These are phyloP conservation scores for Cyphomyrus plagiostoma DNA, from an alignment of 2,113 vertebrate species.

Conservation along the genomic window DNA sequence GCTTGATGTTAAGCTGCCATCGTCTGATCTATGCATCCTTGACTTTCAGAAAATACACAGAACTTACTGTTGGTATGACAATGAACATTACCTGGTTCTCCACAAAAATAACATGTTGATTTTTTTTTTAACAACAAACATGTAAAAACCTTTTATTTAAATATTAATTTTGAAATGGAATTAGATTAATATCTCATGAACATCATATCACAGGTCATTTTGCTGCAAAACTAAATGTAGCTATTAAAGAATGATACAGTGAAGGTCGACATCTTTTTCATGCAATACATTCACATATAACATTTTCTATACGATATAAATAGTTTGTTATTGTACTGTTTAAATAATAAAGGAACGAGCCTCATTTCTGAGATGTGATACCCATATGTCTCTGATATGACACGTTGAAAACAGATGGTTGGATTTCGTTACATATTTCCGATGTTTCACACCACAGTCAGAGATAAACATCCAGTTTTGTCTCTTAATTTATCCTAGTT, in stretches of 20 bases:
- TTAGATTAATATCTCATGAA: neutral
- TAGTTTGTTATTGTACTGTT: neutral
- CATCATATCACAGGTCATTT: neutral
- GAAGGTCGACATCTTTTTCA: neutral
- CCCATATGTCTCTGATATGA: neutral
- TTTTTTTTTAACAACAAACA: neutral
- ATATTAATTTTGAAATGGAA: neutral
- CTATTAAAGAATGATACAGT: neutral
- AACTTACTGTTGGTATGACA: neutral
- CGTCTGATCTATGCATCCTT: no score
- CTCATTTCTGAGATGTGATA: neutral
- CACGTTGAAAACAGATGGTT: constrained; percentile 8
- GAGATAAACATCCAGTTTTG: constrained; percentile 1
- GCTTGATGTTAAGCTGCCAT: neutral
- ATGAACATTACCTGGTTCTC: neutral
- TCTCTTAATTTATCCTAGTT: constrained; percentile 6
- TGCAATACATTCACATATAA: neutral
- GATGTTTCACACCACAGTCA: constrained; percentile 12
- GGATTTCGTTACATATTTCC: neutral
- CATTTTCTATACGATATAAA: neutral
- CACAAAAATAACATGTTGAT: neutral
- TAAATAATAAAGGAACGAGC: neutral
- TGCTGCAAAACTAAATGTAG: neutral
- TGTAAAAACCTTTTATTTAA: neutral
- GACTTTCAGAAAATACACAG: neutral